Percentiles rank a stretch among this genome's conserved stretches.
phyloP scores from a whole-genome alignment of 2,113 vertebrate species.

The Cephalophus harveyi region DNA sequence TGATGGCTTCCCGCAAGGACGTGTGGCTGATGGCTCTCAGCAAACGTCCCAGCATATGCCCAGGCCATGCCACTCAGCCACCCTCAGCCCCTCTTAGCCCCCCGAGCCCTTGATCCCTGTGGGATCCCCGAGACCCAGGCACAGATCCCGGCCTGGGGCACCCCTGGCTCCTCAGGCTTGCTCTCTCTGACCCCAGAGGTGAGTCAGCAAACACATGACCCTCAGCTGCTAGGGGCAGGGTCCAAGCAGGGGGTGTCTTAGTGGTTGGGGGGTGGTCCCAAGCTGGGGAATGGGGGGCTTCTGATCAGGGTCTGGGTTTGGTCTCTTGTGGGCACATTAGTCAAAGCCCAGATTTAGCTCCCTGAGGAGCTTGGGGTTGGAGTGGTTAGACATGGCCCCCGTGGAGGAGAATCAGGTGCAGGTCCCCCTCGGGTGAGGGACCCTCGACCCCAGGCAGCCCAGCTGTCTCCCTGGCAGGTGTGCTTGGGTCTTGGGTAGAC shows the following conservation, averaged over 20 bases:
- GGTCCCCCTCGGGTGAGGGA: accelerated
- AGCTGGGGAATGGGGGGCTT: background rate
- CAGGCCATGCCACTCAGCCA: background rate
- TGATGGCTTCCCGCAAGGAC: background rate
- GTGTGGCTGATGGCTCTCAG: accelerated
- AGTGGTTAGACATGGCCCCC: no score
- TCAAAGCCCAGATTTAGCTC: background rate
- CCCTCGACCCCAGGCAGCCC: background rate
- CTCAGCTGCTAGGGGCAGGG: background rate
- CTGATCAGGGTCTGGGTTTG: background rate
- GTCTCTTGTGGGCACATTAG: background rate
- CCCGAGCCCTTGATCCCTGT: no score
- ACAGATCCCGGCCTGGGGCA: background rate
- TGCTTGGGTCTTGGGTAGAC: background rate
- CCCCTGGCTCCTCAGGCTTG: accelerated
- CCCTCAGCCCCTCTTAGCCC: background rate
- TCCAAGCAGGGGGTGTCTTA: background rate
- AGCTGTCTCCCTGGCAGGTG: background rate
- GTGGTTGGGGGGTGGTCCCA: background rate
- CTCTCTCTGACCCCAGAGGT: background rate
- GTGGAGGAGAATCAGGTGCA: background rate
- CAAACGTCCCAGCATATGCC: accelerated
- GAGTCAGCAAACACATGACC: accelerated
- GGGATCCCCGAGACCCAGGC: background rate
- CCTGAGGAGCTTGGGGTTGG: accelerated